Conservation (phyloP, 2,113 vertebrate genomes). For the cattle (Bos taurus) region DNA sequence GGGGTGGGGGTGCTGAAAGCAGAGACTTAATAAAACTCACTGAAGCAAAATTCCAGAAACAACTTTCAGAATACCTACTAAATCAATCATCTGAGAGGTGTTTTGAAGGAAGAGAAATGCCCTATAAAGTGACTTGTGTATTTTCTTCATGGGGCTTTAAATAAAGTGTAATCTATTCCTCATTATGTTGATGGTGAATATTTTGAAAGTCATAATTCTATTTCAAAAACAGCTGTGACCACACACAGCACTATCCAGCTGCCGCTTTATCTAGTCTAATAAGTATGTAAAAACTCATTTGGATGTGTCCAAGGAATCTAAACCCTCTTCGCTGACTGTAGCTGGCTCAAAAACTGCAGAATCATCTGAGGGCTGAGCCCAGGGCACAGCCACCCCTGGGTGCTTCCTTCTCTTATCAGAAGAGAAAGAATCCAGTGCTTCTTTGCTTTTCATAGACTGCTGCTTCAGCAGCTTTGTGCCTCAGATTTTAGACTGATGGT, state of each 20-base stretch:
- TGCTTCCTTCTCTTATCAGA: not conserved
- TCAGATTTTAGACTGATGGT: not conserved
- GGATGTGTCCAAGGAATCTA: not conserved
- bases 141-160: not conserved
- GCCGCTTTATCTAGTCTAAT: not conserved
- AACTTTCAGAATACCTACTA: not conserved
- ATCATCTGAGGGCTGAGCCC: not conserved
- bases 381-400: not conserved
- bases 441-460: accelerated
- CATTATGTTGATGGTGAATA: not conserved
- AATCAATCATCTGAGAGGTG: not conserved
- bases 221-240: not conserved
- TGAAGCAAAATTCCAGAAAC: not conserved
- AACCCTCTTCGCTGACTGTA: not conserved
- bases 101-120: not conserved
- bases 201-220: not conserved
- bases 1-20: not conserved
- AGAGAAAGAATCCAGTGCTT: not conserved
- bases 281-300: not conserved
- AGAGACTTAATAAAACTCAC: not conserved
- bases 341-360: not conserved
- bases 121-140: not conserved
- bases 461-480: not conserved
- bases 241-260: not conserved
- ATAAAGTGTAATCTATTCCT: not conserved